Percentiles rank a stretch among this genome's conserved stretches.
Conservation (phyloP, 2,797 vertebrate species). For the Mormyrus hasselquistii region DNA sequence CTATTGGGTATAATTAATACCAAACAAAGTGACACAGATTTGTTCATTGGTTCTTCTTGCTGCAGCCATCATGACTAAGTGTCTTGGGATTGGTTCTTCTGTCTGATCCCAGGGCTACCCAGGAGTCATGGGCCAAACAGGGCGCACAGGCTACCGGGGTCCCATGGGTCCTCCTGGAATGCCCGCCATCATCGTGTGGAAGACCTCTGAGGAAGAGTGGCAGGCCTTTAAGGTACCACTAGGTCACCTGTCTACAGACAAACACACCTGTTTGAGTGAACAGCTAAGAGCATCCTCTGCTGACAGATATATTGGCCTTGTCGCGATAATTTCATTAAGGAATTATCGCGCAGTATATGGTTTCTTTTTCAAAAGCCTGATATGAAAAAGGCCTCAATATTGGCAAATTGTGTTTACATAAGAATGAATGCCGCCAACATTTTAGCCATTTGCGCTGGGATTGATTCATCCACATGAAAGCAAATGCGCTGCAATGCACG, state of each 20-base stretch:
- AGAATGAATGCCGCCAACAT: not conserved
- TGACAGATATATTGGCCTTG: not conserved
- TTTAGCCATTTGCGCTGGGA: not conserved
- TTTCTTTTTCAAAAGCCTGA: not conserved
- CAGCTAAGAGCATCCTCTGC: not conserved
- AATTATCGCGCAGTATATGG: not conserved
- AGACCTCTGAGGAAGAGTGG: constrained; percentile 67
- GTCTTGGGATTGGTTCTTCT: not conserved
- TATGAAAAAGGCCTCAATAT: not conserved
- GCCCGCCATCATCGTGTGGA: constrained; percentile 58
- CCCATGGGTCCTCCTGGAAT: constrained; percentile 60
- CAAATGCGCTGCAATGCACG: not conserved
- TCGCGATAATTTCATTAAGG: not conserved
- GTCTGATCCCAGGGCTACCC: constrained; percentile 55
- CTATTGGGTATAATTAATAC: not conserved
- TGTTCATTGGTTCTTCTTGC: not conserved
- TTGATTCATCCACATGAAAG: not conserved
- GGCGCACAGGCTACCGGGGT: constrained; percentile 57
- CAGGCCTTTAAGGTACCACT: constrained; percentile 57
- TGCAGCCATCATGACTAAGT: not conserved
- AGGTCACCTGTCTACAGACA: not conserved
- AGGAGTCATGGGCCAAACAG: constrained; percentile 59
- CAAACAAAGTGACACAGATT: not conserved
- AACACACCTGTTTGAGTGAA: not conserved
- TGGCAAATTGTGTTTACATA: not conserved